phyloP scores from a whole-genome alignment of 2,797 vertebrate species.

The Coranthus polyacanthus region DNA sequence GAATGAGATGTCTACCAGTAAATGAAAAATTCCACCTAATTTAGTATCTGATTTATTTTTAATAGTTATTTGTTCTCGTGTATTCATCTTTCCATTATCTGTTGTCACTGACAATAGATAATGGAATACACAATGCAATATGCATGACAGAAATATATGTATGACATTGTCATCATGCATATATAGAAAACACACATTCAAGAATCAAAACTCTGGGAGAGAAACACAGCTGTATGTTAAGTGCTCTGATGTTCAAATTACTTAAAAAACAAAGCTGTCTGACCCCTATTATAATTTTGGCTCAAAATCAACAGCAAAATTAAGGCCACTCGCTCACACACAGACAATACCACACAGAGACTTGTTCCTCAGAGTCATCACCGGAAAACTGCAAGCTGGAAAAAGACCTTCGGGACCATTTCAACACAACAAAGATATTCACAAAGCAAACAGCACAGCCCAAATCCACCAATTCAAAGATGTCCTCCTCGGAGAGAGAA shows the following conservation, averaged over 20 bases:
- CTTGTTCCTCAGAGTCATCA: conserved; percentile 42
- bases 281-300: conserved; percentile 61
- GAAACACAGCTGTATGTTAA: conserved; percentile 24
- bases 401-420: conserved; percentile 59
- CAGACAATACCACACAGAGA: conserved; percentile 30
- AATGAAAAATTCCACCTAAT: not conserved
- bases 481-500: conserved; percentile 54
- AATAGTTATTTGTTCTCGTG: not conserved
- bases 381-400: conserved; percentile 46
- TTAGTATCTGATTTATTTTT: not conserved
- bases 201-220: not conserved
- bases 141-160: no score
- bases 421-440: conserved; percentile 60
- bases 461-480: conserved; percentile 65
- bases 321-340: conserved; percentile 35
- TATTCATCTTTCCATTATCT: not conserved
- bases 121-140: no score
- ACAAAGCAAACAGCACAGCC: conserved; percentile 54
- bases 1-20: no score
- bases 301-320: conserved; percentile 51
- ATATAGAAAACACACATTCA: not conserved
- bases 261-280: conserved; percentile 20
- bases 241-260: conserved; percentile 26
- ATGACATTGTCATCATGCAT: not conserved
- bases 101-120: no score